Evolutionary conservation across 2,888 invertebrate species (phyloP), one percentile per base, ranked within the genome.

Genomic region (Himalopsyche tibetana): DNA sequence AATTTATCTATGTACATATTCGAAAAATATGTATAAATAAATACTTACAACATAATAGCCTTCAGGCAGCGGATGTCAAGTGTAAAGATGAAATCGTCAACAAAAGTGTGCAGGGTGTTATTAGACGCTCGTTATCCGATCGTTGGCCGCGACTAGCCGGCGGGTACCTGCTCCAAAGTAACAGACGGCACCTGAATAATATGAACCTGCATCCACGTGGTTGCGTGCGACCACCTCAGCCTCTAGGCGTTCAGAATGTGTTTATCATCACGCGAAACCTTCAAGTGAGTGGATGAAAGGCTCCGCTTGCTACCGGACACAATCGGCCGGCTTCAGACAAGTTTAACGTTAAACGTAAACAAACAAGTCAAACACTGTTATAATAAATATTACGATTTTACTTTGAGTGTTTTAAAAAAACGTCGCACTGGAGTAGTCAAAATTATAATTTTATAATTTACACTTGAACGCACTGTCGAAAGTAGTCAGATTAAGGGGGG

Each of bases 101-200:
- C 74, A 11, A 36, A 74, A 38, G 15, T 36, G 74, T 19, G 38
- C 36, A 36, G 74, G 74, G 74, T 74, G 74, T 74, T 74, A 74
- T 74, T 74, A 74, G 74, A 74, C 28, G 74, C 74, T 74, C 74
- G 74, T 74, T 74, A 74, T 74, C 74, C 74, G 74, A 74, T 38
- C 74, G 74, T 74, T 74, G 74, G 74, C 74, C 36, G 74, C 74
- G 6, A 74, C 74, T 74, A 74, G 74, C 74, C 38, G 74, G 74
- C 74, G 74, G 74, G 74, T 74, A 74, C 74, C 74, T 74, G 74
- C 74, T 74, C 36, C 12, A 74, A 28, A 63, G 74, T 74, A 28
- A 74, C 74, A 74, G 74, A 36, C 74, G 74, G 74, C 74, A 74
- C 74, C 38, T 74, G 74, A 74, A 74, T 74, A 38, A 74, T 36